phyloP scores from a whole-genome alignment of 2,113 vertebrate species.

The Hepsetus odoe region DNA sequence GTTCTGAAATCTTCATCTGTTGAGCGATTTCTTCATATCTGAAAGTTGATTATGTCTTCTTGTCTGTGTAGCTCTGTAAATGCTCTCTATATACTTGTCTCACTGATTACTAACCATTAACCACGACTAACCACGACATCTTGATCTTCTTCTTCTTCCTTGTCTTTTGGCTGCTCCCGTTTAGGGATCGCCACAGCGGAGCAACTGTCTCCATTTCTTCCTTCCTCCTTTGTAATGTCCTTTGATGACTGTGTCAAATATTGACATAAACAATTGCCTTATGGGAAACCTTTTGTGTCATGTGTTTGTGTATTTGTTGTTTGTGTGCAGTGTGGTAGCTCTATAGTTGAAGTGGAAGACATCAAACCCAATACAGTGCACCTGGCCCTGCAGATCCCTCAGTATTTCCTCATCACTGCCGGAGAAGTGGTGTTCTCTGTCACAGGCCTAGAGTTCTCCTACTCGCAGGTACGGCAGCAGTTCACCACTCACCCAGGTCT shows the following conservation, averaged over 20 bases:
- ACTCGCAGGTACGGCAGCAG: slow-evolving; percentile 84
- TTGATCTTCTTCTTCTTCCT: too few species aligned
- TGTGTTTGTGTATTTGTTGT: slow-evolving; percentile 14
- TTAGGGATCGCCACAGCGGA: too few species aligned
- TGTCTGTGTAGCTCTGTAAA: too few species aligned
- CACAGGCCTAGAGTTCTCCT: slow-evolving; percentile 94
- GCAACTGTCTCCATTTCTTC: too few species aligned
- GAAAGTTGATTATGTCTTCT: too few species aligned
- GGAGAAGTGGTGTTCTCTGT: slow-evolving; percentile 94
- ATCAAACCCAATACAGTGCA: slow-evolving; percentile 82
- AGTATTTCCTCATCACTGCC: slow-evolving; percentile 91
- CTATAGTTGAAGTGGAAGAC: slow-evolving; percentile 67
- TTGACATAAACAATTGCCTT: not conserved
- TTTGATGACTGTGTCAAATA: too few species aligned
- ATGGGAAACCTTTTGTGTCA: not conserved
- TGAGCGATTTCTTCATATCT: too few species aligned
- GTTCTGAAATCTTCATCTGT: too few species aligned
- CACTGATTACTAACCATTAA: not conserved
- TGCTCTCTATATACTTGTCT: too few species aligned
- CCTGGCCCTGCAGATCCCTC: slow-evolving; percentile 94
- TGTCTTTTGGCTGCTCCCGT: too few species aligned
- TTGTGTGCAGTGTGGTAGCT: slow-evolving; percentile 64
- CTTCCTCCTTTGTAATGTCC: too few species aligned
- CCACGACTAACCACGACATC: too few species aligned
- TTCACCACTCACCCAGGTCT: not conserved